Conservation (phyloP, 2,113 vertebrate genomes). For the Datnioides undecimradiatus region DNA sequence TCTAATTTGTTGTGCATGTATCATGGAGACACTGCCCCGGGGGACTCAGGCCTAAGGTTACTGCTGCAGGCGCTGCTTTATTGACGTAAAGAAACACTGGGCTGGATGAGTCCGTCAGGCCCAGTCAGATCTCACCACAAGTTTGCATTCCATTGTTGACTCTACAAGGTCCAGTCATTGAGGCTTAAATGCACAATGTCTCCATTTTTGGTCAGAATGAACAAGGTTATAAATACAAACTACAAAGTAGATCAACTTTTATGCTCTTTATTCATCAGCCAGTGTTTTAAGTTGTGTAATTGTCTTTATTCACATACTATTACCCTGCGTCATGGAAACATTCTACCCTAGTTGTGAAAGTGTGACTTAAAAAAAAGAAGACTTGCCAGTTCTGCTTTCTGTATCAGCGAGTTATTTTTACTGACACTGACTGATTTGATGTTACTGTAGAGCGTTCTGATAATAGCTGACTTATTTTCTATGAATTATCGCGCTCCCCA, state of each 20-base stretch:
- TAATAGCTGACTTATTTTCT: slow-evolving; percentile 2
- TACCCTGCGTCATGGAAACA: slow-evolving; percentile 71
- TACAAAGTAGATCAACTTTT: background rate
- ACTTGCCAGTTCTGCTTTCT: slow-evolving; percentile 74
- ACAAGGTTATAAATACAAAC: slow-evolving; percentile 6
- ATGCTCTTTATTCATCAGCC: background rate
- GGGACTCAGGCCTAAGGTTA: slow-evolving; percentile 35
- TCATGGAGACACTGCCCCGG: slow-evolving; percentile 40
- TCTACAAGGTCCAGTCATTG: slow-evolving; percentile 20
- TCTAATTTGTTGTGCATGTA: slow-evolving; percentile 38
- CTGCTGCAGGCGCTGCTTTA: slow-evolving; percentile 26
- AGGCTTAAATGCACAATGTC: background rate
- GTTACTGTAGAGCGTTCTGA: background rate
- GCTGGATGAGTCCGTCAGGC: slow-evolving; percentile 42
- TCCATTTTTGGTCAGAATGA: slow-evolving; percentile 33
- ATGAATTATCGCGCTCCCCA: background rate
- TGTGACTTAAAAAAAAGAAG: slow-evolving; percentile 58
- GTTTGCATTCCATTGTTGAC: slow-evolving; percentile 65
- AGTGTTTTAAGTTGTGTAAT: background rate
- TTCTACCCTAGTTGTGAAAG: slow-evolving; percentile 73
- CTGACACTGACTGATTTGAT: slow-evolving; percentile 3
- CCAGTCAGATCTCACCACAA: slow-evolving; percentile 60
- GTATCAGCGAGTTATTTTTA: slow-evolving; percentile 67
- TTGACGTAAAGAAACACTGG: slow-evolving; percentile 41
- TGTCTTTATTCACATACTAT: slow-evolving; percentile 1